Base-by-base conservation (phyloP, 2,113 vertebrate genomes). In the Echinops telfairi region DNA sequence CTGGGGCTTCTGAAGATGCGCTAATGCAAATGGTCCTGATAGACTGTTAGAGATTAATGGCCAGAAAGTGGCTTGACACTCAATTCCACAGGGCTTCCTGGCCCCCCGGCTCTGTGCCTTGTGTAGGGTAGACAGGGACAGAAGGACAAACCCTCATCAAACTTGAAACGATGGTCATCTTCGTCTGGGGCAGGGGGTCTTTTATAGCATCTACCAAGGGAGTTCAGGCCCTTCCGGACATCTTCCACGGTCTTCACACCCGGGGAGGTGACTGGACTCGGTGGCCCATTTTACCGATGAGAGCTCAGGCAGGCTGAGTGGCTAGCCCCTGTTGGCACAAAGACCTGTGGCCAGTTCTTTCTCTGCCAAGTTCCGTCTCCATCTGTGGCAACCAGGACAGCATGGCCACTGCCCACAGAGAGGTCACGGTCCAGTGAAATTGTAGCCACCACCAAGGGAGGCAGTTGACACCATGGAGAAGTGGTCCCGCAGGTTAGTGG, bases 1-100 rank as follows among this genome's bases (percentile, higher is more conserved):
- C 94, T 96, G 96, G 97, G 89, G 71, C 19, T 79, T 84, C 80
- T 92, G 27, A 60, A 90, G 80, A 85, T 36, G 68, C 80, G 20
- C 95, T 94, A 58, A 93, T 92, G 96, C 94, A 96, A 87, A 91
- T 88, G 93, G 82, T 71, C 94, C 89, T 92, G 76, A 62, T 78
- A 86, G 86, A 90, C 79, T 89, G 84, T 66, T 53, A 33, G 64
- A 92, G 64, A 91, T 96, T 97, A 94, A 97, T 96, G 95, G 95
- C 92, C 87, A 89, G 94, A 96, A 88, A 95, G 95, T 89, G 89
- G 58, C 71, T 73, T 86, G 93, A 70, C 89, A 79, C 80, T 70
- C 84, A 60, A 33, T 94, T 64, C 95, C 58, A 0, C 58, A 70
- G 94, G 82, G 93, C 23, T n/a, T 57, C 76, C 90, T 2, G 31